Evolutionary conservation across 1,140 invertebrate species (phyloP).

Genomic region (Galleria mellonella): DNA sequence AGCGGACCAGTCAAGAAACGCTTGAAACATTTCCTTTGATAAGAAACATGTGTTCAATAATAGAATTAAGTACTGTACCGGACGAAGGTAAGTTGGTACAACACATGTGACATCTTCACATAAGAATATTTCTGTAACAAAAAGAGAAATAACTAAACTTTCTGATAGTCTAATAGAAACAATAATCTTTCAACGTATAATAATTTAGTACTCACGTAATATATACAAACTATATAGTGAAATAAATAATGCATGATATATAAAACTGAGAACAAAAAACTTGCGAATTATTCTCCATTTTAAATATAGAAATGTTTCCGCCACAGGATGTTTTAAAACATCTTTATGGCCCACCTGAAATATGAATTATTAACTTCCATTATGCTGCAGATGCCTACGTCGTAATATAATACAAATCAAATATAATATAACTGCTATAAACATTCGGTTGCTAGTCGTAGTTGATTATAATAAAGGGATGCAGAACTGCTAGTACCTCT

Average conservation of each 20-base stretch:
- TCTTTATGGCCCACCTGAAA: slow-evolving; percentile 80
- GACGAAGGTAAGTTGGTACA: slow-evolving; percentile 65
- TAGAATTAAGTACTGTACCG: slow-evolving; percentile 77
- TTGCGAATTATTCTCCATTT: slow-evolving; percentile 90
- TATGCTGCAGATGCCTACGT: too few species aligned
- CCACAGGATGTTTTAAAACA: slow-evolving; percentile 86
- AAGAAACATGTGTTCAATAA: slow-evolving; percentile 78
- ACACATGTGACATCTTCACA: slow-evolving; percentile 61
- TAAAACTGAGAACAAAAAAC: slow-evolving; percentile 86
- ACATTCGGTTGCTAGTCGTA: too few species aligned
- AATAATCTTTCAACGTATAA: too few species aligned
- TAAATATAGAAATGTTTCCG: slow-evolving; percentile 86
- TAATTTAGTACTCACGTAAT: slow-evolving; percentile 63
- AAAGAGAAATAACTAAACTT: not conserved
- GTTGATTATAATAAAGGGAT: too few species aligned
- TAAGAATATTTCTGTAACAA: slow-evolving; percentile 54
- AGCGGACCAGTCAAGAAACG: slow-evolving; percentile 77
- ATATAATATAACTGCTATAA: too few species aligned
- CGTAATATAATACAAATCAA: too few species aligned
- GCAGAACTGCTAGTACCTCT: slow-evolving; percentile 56
- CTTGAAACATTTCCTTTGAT: slow-evolving; percentile 83
- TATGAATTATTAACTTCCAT: too few species aligned
- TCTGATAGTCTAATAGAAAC: too few species aligned
- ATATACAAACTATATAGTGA: slow-evolving; percentile 82
- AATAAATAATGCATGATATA: slow-evolving; percentile 86